Conservation (phyloP, 2,888 invertebrate genomes). For the Gisinianus flammeolus region DNA sequence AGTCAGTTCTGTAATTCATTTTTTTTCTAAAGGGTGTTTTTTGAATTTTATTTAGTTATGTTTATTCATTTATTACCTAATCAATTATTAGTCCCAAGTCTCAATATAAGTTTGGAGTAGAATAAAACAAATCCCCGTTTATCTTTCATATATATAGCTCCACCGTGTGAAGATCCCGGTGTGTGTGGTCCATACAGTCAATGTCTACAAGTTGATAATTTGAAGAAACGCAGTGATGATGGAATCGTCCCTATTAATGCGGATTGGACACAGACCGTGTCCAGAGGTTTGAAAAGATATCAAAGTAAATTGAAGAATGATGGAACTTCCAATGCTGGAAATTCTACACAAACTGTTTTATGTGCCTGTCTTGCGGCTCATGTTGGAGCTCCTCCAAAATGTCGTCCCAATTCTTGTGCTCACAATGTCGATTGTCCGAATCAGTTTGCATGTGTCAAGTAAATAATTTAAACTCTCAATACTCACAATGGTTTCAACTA, state of each 20-base stretch:
- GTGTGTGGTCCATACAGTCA: slow-evolving; percentile 58
- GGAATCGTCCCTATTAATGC: slow-evolving; percentile 28
- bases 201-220: slow-evolving; percentile 58
- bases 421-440: slow-evolving; percentile 57
- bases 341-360: slow-evolving; percentile 53
- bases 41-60: background rate
- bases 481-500: background rate
- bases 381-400: slow-evolving; percentile 58
- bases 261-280: slow-evolving; percentile 47
- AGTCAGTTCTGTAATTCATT: background rate
- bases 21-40: background rate
- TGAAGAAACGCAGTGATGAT: slow-evolving; percentile 57
- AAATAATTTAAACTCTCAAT: slow-evolving; percentile 14
- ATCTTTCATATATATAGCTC: slow-evolving; percentile 43
- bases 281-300: slow-evolving; percentile 52
- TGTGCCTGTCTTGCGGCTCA: slow-evolving; percentile 57
- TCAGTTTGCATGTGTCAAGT: slow-evolving; percentile 58
- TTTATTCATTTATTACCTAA: background rate
- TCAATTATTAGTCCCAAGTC: background rate
- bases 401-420: slow-evolving; percentile 55
- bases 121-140: too few relatives aligned
- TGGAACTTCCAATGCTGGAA: slow-evolving; percentile 14
- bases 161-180: slow-evolving; percentile 57
- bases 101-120: too few relatives aligned
- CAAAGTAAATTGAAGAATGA: slow-evolving; percentile 39